Evolutionary conservation across 2,113 vertebrate genomes (phyloP), one percentile per base, ranked within the genome.

Genomic region (Phainopepla nitens): DNA sequence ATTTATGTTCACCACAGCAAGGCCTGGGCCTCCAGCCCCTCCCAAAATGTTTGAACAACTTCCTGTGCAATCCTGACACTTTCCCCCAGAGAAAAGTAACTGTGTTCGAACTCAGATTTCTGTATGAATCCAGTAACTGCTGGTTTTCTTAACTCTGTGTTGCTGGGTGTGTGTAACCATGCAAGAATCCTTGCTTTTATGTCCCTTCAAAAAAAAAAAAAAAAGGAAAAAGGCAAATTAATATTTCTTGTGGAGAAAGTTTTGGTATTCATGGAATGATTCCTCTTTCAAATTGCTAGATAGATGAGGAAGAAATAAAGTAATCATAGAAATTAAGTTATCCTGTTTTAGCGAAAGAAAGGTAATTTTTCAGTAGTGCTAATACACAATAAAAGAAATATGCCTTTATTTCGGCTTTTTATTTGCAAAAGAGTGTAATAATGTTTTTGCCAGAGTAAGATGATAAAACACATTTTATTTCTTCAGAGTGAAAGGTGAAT

Each of bases 1-100:
- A 11, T 45, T 35, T 7, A 2, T 19, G 22, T 0, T 0, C 6
- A 28, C 24, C 15, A 27, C 3, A 13, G 28, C 3, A 7, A 54
- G 29, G 8, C 7, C 35, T 69, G 44, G 7, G 28, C 24, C 7
- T 20, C n/a, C 24, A 45, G 3, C 2, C 9, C 6, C 29, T 75
- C n/a, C 13, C 4, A 4, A 62, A 15, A 15, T 1, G 0, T 60
- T 50, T 42, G 28, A 84, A 22, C 6, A 45, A 17, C 5, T 60
- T 69, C 25, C 29, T 24, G 10, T 36, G 12, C 16, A 69, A 13
- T 56, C 25, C 33, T 64, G 23, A 20, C 5, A 2, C 41, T 45
- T 84, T 56, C 5, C 5, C 19, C 41, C 35, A 33, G 8, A 11
- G 23, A 47, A 57, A 44, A 49, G 5, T 25, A 35, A 10, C 15